Conservation (phyloP, 2,113 vertebrate genomes). For the Perognathus longimembris region DNA sequence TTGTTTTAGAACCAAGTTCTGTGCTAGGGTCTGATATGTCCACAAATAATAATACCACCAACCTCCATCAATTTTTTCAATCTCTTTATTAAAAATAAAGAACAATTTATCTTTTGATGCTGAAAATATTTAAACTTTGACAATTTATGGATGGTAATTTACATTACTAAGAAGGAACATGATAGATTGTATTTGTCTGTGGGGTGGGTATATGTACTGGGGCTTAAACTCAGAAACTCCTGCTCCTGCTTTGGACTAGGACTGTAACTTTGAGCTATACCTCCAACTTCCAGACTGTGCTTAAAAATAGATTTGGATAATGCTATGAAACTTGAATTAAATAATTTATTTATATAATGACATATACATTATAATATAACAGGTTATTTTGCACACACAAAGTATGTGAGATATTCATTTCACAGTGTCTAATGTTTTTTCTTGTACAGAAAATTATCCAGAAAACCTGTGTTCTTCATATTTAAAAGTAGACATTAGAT, state of each 20-base stretch:
- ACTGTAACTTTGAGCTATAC: no score
- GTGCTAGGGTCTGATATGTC: neutral
- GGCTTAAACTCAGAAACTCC: no score
- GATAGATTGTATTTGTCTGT: neutral
- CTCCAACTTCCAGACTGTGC: neutral
- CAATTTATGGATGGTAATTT: slow-evolving; percentile 19
- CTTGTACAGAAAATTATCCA: neutral
- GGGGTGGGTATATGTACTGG: no score
- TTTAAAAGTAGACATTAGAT: neutral
- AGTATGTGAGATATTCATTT: neutral
- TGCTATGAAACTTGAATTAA: neutral
- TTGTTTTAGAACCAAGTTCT: neutral
- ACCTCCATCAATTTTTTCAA: neutral
- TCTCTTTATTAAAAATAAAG: neutral
- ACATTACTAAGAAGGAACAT: neutral
- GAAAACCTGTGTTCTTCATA: slow-evolving; percentile 41
- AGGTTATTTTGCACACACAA: neutral
- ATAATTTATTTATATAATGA: neutral
- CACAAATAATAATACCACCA: neutral
- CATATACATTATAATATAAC: neutral
- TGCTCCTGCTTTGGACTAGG: no score
- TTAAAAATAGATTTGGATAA: neutral
- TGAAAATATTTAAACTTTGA: slow-evolving; percentile 28
- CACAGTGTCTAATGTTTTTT: slow-evolving; percentile 26
- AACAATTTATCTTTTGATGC: neutral